A percentile compares a stretch with the other conserved stretches of the same genome.
These are phyloP conservation scores for Anas acuta DNA, from an alignment of 2,797 vertebrate species.

Conservation along the genomic window DNA sequence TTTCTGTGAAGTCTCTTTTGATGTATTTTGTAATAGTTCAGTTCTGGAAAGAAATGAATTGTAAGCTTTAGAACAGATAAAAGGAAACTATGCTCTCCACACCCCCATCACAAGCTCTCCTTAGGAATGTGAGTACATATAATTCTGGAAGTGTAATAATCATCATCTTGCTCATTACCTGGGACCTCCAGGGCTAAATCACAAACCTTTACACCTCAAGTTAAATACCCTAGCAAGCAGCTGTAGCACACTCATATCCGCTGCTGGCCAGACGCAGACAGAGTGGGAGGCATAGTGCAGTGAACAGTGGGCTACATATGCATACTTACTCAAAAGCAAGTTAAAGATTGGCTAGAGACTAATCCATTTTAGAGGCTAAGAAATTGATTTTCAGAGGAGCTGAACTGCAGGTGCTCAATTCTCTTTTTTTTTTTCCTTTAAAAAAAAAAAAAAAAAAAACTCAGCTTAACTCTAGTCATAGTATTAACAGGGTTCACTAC, in stretches of 20 bases:
- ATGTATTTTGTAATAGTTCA: constrained; percentile 57
- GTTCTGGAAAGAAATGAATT: background rate
- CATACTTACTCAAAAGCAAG: constrained; percentile 21
- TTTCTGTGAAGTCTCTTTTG: constrained; percentile 46
- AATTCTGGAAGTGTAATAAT: constrained; percentile 40
- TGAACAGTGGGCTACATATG: background rate
- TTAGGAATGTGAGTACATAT: background rate
- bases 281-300: background rate
- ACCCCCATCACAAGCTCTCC: background rate
- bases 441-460: background rate
- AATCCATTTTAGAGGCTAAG: constrained; percentile 57
- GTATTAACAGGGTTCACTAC: background rate
- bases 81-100: background rate
- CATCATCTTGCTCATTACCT: constrained; percentile 36
- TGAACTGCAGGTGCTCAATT: constrained; percentile 52
- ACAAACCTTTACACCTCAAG: constrained; percentile 23
- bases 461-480: background rate
- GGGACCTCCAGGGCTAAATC: constrained; percentile 52
- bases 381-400: constrained; percentile 62
- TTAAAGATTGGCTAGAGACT: constrained; percentile 63
- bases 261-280: constrained; percentile 22
- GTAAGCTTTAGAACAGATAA: background rate
- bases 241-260: constrained; percentile 58
- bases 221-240: constrained; percentile 60
- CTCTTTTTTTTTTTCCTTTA: background rate